Conservation (phyloP, 1,140 invertebrate species). For the Zaprionus inermis region DNA sequence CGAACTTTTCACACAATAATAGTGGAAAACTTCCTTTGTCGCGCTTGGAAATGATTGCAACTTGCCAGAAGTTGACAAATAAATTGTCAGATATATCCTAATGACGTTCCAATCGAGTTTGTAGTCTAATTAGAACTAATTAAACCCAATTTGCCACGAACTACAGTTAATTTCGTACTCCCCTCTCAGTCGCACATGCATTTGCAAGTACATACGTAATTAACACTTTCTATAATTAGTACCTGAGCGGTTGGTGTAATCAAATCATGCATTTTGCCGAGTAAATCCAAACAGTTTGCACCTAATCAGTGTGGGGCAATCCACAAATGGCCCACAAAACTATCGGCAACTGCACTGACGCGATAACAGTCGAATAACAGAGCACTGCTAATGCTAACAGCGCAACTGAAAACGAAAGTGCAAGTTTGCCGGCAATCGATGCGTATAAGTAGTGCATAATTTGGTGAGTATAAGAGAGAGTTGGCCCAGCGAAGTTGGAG, state of each 20-base stretch:
- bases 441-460: slow-evolving; percentile 19
- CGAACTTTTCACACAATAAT: slow-evolving; percentile 43
- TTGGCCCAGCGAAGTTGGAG: background rate
- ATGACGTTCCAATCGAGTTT: slow-evolving; percentile 16
- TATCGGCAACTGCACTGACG: slow-evolving; percentile 14
- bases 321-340: slow-evolving; percentile 42
- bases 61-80: slow-evolving; percentile 12
- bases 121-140: background rate
- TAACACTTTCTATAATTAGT: slow-evolving; percentile 2
- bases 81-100: slow-evolving; percentile 14
- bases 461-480: slow-evolving; percentile 22
- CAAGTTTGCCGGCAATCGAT: slow-evolving; percentile 40
- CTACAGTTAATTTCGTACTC: background rate
- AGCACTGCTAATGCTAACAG: slow-evolving; percentile 25
- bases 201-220: background rate
- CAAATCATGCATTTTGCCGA: slow-evolving; percentile 10
- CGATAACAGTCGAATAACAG: slow-evolving; percentile 17
- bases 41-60: slow-evolving; percentile 24
- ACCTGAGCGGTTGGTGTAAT: slow-evolving; percentile 12
- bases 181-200: background rate
- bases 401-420: slow-evolving; percentile 29
- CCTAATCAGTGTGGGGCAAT: slow-evolving; percentile 30
- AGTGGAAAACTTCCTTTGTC: slow-evolving; percentile 7
- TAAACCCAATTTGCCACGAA: background rate
- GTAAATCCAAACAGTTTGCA: slow-evolving; percentile 32